Base-by-base conservation (phyloP, 2,797 vertebrate genomes). In the Stomatorhinus walkeri region DNA sequence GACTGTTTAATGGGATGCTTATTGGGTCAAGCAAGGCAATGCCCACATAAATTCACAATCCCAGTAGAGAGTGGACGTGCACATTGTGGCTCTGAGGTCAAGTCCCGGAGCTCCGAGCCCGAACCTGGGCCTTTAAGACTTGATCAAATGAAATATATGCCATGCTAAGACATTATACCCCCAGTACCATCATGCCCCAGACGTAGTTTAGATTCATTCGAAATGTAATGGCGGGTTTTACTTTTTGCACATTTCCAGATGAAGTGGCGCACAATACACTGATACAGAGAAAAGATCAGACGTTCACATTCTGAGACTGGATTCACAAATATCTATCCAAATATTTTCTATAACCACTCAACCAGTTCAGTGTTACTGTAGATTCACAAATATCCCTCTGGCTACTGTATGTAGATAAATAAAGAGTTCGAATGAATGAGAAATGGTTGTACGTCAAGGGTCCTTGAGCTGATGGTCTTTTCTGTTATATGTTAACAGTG, bases 61-160 rank as follows among this genome's bases (percentile, higher is more conserved):
- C 46, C 43, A 2, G 22, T 22, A 85, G 43, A 49, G 51, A 46
- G 43, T 12, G 43, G 81, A 51, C 46, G 40, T 12, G 9, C 22
- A 51, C 22, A 84, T 24, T 84, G 10, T 16, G 46, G 19, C 7
- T 46, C 7, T 28, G 46, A 51, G 46, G 81, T 85, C n/a, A 14
- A 7, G 46, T 51, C 81, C 81, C 81, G 51, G 48, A 22, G 81
- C 22, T 51, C n/a, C 5, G 9, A 85, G 9, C 14, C n/a, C 1
- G 4, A 85, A 46, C 19, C 43, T 28, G 22, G 81, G 5, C 81
- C 81, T 24, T 51, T 85, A 85, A 48, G 81, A 51, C 19, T 22
- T 28, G n/a, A 85, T 83, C n/a, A 83, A 48, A 83, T 83, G 8
- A 85, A 85, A 85, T 48, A 83, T 83, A n/a, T 85, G 46, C 46